Percentiles rank a stretch among this genome's conserved stretches.
These are phyloP conservation scores for Poeciliopsis turrubarensis DNA, from an alignment of 2,113 vertebrate species.

Conservation along the genomic window DNA sequence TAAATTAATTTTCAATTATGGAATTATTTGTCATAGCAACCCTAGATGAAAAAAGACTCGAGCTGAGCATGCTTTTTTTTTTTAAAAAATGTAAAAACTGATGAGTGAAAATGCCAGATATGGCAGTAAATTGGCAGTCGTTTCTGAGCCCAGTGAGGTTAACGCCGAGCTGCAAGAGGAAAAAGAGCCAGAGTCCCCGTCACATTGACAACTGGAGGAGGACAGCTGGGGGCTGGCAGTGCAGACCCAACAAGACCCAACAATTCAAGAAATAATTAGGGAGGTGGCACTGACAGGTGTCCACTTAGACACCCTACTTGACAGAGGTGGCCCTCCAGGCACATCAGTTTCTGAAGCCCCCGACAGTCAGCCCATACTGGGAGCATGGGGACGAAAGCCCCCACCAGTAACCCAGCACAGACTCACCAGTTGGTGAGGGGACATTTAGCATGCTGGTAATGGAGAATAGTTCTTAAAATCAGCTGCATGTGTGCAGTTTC, in stretches of 20 bases:
- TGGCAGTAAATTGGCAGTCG: neutral
- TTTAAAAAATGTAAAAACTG: neutral
- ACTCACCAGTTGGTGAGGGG: neutral
- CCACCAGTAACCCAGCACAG: neutral
- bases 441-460: neutral
- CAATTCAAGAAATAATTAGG: slow-evolving; percentile 23
- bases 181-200: slow-evolving; percentile 8
- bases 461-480: neutral
- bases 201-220: slow-evolving; percentile 17
- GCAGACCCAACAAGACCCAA: slow-evolving; percentile 3
- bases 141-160: neutral
- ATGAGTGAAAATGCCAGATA: neutral
- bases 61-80: neutral
- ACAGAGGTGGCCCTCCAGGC: slow-evolving; percentile 13
- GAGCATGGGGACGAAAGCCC: neutral
- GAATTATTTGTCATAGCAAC: neutral
- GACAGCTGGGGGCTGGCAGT: slow-evolving; percentile 14
- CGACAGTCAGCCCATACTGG: slow-evolving; percentile 1
- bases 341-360: slow-evolving; percentile 17
- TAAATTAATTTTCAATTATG: neutral
- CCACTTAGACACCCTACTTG: slow-evolving; percentile 7
- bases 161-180: neutral
- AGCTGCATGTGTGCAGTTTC: neutral
- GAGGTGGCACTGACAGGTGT: slow-evolving; percentile 23
- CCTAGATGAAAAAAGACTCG: neutral